phyloP scores from a whole-genome alignment of 2,888 invertebrate species.

The Epirrhoe alternata region DNA sequence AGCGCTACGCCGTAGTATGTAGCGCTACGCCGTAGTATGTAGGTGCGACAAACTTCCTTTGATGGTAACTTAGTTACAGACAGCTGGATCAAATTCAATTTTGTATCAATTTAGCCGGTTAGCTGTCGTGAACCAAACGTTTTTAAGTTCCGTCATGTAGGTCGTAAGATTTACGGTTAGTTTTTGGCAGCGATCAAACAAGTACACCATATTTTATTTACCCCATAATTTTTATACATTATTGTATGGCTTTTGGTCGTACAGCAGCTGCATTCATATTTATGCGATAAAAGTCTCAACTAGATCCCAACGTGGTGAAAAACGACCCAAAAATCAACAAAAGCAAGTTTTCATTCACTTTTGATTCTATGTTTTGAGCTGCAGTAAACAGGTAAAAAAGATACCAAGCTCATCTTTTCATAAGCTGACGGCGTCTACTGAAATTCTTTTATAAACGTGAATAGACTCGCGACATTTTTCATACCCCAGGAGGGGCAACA shows the following conservation, averaged over 20 bases:
- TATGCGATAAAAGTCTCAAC: not conserved
- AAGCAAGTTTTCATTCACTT: not conserved
- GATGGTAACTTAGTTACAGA: conserved; percentile 39
- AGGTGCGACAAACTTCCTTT: conserved; percentile 30
- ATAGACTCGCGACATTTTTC: conserved; percentile 18
- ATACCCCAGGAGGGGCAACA: not conserved
- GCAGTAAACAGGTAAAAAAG: conserved; percentile 15
- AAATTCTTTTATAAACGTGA: conserved; percentile 18
- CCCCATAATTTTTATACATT: not conserved
- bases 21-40: conserved; percentile 28
- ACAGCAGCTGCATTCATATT: not conserved
- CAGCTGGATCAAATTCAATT: conserved; percentile 35
- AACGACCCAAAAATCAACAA: not conserved
- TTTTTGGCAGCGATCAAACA: conserved; percentile 9
- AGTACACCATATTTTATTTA: not conserved
- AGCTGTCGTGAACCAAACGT: conserved; percentile 19
- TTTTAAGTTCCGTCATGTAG: conserved; percentile 14
- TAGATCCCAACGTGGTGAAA: too few species aligned
- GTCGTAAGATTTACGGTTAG: conserved; percentile 20
- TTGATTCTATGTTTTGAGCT: conserved; percentile 11
- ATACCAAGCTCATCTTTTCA: conserved; percentile 17
- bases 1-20: not conserved
- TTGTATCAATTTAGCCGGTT: conserved; percentile 26
- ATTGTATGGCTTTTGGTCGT: too few species aligned
- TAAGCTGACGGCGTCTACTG: conserved; percentile 13